Conservation (phyloP, 2,113 vertebrate species). For the Aphyosemion australe region DNA sequence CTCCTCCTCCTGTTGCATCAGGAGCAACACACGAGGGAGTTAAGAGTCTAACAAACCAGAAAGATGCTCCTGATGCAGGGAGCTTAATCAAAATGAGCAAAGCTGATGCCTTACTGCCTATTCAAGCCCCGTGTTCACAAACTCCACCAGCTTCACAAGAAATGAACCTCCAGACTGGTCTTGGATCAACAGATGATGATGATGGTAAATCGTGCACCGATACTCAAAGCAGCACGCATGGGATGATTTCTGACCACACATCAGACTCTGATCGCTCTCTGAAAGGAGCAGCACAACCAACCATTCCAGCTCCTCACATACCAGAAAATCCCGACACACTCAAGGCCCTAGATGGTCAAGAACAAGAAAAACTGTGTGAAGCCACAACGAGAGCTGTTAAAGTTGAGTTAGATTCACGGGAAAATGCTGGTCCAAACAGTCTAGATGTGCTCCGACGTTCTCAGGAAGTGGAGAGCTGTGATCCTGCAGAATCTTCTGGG, state of each 20-base stretch:
- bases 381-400: conserved; percentile 16
- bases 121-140: too few relatives aligned
- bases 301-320: background rate
- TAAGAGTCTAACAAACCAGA: background rate
- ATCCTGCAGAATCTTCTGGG: conserved; percentile 12
- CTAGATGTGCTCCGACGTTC: background rate
- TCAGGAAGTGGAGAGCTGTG: background rate
- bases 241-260: background rate
- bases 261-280: background rate
- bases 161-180: too few relatives aligned
- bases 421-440: background rate
- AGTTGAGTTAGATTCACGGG: conserved; percentile 2
- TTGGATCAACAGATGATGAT: background rate
- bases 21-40: background rate
- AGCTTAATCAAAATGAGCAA: background rate
- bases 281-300: background rate
- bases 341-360: background rate
- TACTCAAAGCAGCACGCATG: background rate
- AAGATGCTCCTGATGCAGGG: background rate
- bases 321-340: background rate
- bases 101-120: background rate
- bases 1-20: background rate
- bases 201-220: background rate
- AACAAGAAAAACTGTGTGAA: background rate
- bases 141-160: background rate